Evolutionary conservation across 1,140 invertebrate species (phyloP), one percentile per base, ranked within the genome.

Genomic region (Drosophila dunni): DNA sequence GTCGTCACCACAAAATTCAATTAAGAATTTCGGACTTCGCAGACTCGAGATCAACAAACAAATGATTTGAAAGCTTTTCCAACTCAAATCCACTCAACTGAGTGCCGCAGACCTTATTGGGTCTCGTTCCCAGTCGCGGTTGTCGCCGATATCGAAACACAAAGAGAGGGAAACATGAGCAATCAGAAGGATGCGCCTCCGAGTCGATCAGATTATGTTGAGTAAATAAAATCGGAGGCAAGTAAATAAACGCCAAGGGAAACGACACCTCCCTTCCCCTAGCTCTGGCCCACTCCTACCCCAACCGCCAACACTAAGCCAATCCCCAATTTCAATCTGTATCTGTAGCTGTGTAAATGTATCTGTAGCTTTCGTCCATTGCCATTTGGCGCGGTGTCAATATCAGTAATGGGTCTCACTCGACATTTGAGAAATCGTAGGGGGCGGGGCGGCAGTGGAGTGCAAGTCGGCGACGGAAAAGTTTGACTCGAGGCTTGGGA

Each of bases 131-230:
- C 36, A 42, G 56, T 71, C 84, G 77, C 76, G 68, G 54, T 68
- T 68, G 88, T 83, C 77, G 70, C 60, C 75, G 48, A 80, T 78
- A 78, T 61, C 64, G 60, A 86, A 83, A 83, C 81, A 85, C 10
- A 69, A 61, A 74, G 56, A 69, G 65, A 69, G 57, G 56, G 82
- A 88, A 86, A 86, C 82, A 64, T 48, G 82, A 86, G 79, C 76
- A 72, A 82, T 79, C 67, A 76, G 76, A 86, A 85, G 82, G 82
- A 85, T 85, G 82, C 82, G 75, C 75, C 46, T 53, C 42, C 4
- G n/a, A 46, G 24, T 11, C 40, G 66, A 20, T 73, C 63, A 64
- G 67, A 69, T 79, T 78, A 36, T 54, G 70, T 79, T 83, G 76
- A 78, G 60, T 64, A 79, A 86, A 85, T 86, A 75, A 78, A 78